Conservation (phyloP, 1,140 invertebrate species). For the Drosophila eugracilis region DNA sequence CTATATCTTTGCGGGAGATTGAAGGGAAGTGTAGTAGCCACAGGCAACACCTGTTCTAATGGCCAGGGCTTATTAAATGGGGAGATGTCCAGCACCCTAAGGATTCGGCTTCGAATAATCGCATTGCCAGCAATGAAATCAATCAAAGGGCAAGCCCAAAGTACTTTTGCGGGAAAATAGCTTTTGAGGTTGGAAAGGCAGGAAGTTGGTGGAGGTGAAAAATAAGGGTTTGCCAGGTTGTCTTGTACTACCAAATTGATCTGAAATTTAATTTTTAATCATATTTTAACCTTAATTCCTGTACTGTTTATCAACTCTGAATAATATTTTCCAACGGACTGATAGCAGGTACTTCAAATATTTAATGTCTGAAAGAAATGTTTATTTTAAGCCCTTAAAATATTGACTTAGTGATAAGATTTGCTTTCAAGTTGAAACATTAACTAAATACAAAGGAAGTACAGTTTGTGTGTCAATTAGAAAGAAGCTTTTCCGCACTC, state of each 20-base stretch:
- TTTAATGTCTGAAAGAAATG: background rate
- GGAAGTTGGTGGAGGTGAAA: background rate
- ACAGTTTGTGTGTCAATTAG: conserved; percentile 41
- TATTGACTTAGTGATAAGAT: background rate
- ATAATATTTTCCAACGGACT: too few species aligned
- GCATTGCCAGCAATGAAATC: conserved; percentile 15
- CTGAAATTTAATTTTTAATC: too few species aligned
- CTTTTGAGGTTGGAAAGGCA: too few species aligned
- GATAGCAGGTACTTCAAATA: background rate
- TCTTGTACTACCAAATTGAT: too few species aligned
- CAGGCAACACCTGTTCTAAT: conserved; percentile 64
- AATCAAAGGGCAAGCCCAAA: conserved; percentile 8
- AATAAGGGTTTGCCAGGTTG: too few species aligned
- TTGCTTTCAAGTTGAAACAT: background rate
- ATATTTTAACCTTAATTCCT: too few species aligned
- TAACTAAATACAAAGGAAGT: conserved; percentile 22
- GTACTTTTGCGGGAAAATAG: background rate
- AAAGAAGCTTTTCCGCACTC: conserved; percentile 14
- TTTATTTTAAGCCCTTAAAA: background rate
- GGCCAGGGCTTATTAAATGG: conserved; percentile 26
- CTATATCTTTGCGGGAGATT: conserved; percentile 40
- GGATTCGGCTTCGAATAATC: background rate
- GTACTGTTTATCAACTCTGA: too few species aligned
- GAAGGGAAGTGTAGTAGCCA: conserved; percentile 19
- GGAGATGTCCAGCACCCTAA: background rate